Conservation (phyloP, 1,140 invertebrate species). For the Wasmannia auropunctata region DNA sequence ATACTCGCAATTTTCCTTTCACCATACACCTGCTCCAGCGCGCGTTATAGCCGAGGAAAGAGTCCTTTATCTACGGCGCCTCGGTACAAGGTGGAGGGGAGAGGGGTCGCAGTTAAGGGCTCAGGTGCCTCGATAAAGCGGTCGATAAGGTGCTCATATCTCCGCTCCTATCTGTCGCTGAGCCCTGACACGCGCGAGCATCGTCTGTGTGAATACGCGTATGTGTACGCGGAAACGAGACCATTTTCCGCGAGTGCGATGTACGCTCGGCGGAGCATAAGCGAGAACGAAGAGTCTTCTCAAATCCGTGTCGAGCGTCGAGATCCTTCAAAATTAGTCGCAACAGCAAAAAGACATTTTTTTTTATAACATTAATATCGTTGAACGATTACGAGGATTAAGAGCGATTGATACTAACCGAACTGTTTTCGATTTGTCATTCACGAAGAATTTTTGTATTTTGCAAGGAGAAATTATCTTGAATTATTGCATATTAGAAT, state of each 20-base stretch:
- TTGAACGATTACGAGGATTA: neutral
- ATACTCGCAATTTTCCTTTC: constrained; percentile 60
- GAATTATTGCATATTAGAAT: neutral
- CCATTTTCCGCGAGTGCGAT: neutral
- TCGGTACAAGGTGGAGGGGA: neutral
- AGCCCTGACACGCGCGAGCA: constrained; percentile 11
- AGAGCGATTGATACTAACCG: neutral
- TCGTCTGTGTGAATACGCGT: neutral
- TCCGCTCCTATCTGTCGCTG: constrained; percentile 30
- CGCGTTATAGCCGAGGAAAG: constrained; percentile 43
- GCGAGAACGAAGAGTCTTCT: neutral
- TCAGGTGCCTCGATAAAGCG: constrained; percentile 67
- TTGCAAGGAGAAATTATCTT: neutral
- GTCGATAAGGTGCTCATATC: constrained; percentile 59
- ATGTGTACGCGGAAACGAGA: neutral
- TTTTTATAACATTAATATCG: neutral
- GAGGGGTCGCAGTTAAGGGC: constrained; percentile 49
- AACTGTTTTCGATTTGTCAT: neutral
- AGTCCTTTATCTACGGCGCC: constrained; percentile 60
- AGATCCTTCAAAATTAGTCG: neutral
- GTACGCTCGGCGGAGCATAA: neutral
- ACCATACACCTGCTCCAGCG: constrained; percentile 62
- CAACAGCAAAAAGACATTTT: neutral
- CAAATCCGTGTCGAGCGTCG: neutral
- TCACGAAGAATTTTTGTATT: neutral